phyloP scores from a whole-genome alignment of 2,888 invertebrate species.

The Drosophila anceps region DNA sequence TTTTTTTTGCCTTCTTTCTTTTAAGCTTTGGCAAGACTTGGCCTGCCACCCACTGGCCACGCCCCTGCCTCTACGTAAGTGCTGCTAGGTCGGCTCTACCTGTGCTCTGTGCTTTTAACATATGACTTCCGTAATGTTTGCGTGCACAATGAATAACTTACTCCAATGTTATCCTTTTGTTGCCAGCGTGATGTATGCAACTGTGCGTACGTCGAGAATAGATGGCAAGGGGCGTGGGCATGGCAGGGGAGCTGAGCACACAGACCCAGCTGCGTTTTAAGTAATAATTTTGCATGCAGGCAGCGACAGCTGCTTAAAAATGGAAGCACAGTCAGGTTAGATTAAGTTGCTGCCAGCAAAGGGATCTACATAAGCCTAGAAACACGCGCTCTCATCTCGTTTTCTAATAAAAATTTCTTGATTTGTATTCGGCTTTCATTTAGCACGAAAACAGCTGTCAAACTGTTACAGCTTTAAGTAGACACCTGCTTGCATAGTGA shows the following conservation, averaged over 20 bases:
- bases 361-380: constrained; percentile 24
- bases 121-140: constrained; percentile 82
- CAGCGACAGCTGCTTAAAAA: constrained; percentile 79
- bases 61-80: constrained; percentile 27
- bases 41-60: constrained; percentile 12
- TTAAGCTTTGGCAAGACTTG: constrained; percentile 60
- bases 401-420: not conserved
- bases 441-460: not conserved
- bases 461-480: not conserved
- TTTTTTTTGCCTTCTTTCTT: constrained; percentile 32
- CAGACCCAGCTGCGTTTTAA: constrained; percentile 72
- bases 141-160: constrained; percentile 82
- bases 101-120: constrained; percentile 72
- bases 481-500: not conserved
- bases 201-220: constrained; percentile 40
- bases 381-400: not conserved
- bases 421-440: not conserved
- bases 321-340: constrained; percentile 65
- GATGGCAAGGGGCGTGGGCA: not conserved
- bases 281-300: constrained; percentile 78
- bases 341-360: constrained; percentile 52
- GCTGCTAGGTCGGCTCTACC: constrained; percentile 59
- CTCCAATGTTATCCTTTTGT: constrained; percentile 81
- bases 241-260: not conserved
- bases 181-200: constrained; percentile 63